Base-by-base conservation (phyloP, 2,113 vertebrate genomes). In the Scomber scombrus region DNA sequence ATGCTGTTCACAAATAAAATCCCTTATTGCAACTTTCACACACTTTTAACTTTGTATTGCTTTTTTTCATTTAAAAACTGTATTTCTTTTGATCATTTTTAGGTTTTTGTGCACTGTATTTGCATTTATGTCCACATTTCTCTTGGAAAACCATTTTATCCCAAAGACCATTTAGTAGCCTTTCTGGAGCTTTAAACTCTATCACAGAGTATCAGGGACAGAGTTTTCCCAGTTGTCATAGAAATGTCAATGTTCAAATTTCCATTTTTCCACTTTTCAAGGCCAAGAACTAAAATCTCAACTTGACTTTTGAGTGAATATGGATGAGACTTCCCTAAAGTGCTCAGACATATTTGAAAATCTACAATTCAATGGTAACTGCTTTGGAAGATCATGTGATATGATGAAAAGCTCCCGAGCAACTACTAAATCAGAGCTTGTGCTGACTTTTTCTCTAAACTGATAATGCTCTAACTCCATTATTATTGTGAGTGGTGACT, bases 11-110 rank as follows among this genome's bases (percentile, higher is more conserved):
- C n/a, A 60, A 50, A 67, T 58, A 40, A 52, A 67, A 50, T 57
- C 71, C 66, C 55, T n/a, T 46, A 57, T 11, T 4, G 31, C 10
- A 62, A 56, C 18, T 50, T 81, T 34, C 8, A 60, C 46, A 51
- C 4, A 29, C 19, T 13, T 56, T 49, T 3, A 16, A 64, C 65
- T 57, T 26, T 29, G n/a, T 13, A 21, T 67, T 57, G 19, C 26
- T 75, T 8, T 47, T 58, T 60, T 68, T 16, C 0, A 9, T 40
- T 76, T 68, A 63, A 76, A 64, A 43, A n/a, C 31, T 54, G 15
- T 3, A 21, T 7, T 63, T 23, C 2, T 29, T 0, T 56, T 0
- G 34, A 40, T 40, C 7, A 8, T 40, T 40, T 40, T 6, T 40
- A 40, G 34, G 34, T 40, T 40, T 40, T 40, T 8, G 34, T 40